Base-by-base conservation (phyloP, 2,797 vertebrate species). In the Phrynocephalus vlangalii region DNA sequence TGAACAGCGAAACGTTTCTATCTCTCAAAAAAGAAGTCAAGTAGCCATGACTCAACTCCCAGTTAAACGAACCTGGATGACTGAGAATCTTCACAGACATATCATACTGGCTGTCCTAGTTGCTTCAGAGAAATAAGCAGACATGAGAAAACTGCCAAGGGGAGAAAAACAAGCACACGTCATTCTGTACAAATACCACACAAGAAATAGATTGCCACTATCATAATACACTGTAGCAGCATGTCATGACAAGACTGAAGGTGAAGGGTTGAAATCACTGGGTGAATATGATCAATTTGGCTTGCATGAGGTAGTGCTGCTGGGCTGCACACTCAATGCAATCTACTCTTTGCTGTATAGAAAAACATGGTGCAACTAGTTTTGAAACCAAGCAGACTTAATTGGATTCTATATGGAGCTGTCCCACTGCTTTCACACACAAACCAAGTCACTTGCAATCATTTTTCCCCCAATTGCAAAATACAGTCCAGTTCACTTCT, bases 331-430 rank as follows among this genome's bases (percentile, higher is more conserved):
- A 30, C 20, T 67, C 7, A 33, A 20, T 20, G 67, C 68, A 86
- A 79, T 56, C 52, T 6, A 71, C 38, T 72, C 28, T 76, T 67
- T 82, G n/a, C 44, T 24, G 28, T 30, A 1, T 63, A 22, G 60
- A 68, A 30, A 5, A 1, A 60, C 15, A 77, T 26, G 15, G 16
- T 48, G 8, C 83, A 56, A 84, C 76, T 3, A 48, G 33, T 24
- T 75, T 44, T 76, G 48, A 85, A 85, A 20, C 68, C 68, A 83
- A 83, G 56, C 24, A 50, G n/a, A 56, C 50, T 52, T 72, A 67
- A 48, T 15, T 44, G 38, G 11, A 6, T 70, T 73, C 11, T 56
- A 18, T 68, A 63, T 9, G 68, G 63, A 50, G 28, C 44, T 78
- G 28, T 70, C 33, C 33, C 33, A 3, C 33, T 33, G 33, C 33